phyloP scores from a whole-genome alignment of 2,797 vertebrate genomes.

The Myioborus melanocephalus region DNA sequence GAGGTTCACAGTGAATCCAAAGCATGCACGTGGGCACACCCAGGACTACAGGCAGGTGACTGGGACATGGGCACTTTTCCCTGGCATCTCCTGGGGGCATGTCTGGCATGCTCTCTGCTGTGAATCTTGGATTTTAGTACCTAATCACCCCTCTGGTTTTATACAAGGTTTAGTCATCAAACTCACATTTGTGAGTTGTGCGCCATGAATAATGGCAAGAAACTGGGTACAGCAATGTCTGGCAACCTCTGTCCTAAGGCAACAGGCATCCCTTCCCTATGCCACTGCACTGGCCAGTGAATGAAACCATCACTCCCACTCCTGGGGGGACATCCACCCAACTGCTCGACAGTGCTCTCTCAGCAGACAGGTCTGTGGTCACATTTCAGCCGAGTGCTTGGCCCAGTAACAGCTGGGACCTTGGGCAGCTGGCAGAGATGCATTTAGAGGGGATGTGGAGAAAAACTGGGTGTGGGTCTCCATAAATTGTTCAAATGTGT shows the following conservation, averaged over 20 bases:
- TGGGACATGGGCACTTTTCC: not conserved
- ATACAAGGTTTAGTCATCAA: accelerated
- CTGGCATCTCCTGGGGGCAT: not conserved
- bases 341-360: not conserved
- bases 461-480: not conserved
- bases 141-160: not conserved
- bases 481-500: not conserved
- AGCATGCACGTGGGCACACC: accelerated
- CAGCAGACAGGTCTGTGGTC: not conserved
- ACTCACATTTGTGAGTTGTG: not conserved
- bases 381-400: not conserved
- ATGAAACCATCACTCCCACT: not conserved
- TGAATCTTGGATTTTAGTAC: not conserved
- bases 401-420: not conserved
- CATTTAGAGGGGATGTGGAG: not conserved
- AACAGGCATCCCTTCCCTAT: not conserved
- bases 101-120: not conserved
- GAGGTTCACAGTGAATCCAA: not conserved
- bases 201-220: accelerated
- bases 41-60: not conserved
- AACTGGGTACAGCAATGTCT: not conserved
- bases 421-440: not conserved
- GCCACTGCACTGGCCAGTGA: not conserved
- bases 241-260: not conserved
- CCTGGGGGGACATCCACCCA: not conserved